Evolutionary conservation across 2,888 invertebrate species (phyloP), one percentile per base, ranked within the genome.

Genomic region (Drosophila quinaria): DNA sequence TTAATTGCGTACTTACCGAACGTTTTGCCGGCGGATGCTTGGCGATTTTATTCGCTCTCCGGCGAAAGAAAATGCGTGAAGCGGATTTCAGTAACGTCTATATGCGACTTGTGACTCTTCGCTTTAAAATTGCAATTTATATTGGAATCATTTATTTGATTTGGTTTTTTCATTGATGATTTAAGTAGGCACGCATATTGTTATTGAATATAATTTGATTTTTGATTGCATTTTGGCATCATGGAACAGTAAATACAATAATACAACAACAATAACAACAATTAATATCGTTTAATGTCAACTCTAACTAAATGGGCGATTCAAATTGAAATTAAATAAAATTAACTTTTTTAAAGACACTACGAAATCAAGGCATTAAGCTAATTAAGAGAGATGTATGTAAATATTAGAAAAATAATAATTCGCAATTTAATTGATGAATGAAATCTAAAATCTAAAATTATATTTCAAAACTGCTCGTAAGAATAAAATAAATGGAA

Each of bases 221-320:
- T 76, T 51, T 65, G 47, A 67, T 62, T 71, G 56, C 55, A 47
- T 52, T 58, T 44, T 60, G 69, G 65, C 81, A 81, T 82, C 81
- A 89, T 89, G 85, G 81, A 90, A 90, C 83, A 91, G 86, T 89
- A 90, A 91, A 90, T 90, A 90, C 90, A 91, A 90, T 90, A 91
- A 90, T 90, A 91, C 92, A 91, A 91, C 90, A 91, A 91, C 87
- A 91, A 91, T 85, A 91, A 90, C 91, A 91, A 91, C 91, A 90
- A 85, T 91, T 90, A 91, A 81, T 89, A 82, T 87, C 78, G 64
- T 73, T 74, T 76, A 68, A 73, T 80, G 41, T 44, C 61, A 81
- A 74, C 68, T 54, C 82, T 82, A 81, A 81, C 77, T 71, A 75
- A 70, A 74, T 63, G 68, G 63, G 46, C 62, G 72, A 70, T 44